These are phyloP conservation scores for Ochotona princeps DNA, from an alignment of 2,113 vertebrate species.

Conservation along the genomic window DNA sequence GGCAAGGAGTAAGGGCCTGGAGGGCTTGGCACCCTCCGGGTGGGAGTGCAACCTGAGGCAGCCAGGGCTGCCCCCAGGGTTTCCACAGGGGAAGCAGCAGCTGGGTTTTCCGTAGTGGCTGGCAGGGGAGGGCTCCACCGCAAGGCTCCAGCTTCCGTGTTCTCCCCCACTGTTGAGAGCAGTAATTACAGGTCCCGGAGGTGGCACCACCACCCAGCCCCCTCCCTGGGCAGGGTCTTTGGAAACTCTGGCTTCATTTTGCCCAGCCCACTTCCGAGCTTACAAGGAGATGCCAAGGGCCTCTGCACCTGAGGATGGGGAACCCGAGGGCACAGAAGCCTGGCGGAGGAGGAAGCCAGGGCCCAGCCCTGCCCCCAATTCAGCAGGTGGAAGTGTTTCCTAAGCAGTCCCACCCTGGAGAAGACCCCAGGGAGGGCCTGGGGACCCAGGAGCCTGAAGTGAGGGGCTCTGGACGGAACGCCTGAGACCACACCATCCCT, in stretches of 20 bases:
- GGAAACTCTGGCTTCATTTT: background rate
- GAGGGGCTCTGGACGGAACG: background rate
- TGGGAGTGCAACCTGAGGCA: rapidly evolving
- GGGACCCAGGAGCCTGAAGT: background rate
- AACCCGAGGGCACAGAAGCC: too few relatives aligned
- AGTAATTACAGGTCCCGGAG: slow-evolving; percentile 69
- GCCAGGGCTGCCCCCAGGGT: background rate
- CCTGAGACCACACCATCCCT: background rate
- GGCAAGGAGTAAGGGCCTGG: background rate
- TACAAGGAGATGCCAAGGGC: background rate
- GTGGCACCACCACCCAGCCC: slow-evolving; percentile 37
- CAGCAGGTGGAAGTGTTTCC: background rate
- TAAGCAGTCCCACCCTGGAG: background rate
- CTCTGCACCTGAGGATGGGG: background rate
- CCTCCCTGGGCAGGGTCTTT: background rate
- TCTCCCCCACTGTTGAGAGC: slow-evolving; percentile 61
- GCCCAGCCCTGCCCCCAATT: background rate
- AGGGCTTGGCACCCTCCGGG: background rate
- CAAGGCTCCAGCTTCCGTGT: background rate
- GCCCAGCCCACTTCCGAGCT: background rate
- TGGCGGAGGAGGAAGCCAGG: background rate
- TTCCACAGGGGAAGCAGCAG: background rate
- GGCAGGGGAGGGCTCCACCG: slow-evolving; percentile 26
- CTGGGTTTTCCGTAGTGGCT: slow-evolving; percentile 3
- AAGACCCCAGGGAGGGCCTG: background rate